phyloP scores from a whole-genome alignment of 2,113 vertebrate species.

The Xenopus laevis region DNA sequence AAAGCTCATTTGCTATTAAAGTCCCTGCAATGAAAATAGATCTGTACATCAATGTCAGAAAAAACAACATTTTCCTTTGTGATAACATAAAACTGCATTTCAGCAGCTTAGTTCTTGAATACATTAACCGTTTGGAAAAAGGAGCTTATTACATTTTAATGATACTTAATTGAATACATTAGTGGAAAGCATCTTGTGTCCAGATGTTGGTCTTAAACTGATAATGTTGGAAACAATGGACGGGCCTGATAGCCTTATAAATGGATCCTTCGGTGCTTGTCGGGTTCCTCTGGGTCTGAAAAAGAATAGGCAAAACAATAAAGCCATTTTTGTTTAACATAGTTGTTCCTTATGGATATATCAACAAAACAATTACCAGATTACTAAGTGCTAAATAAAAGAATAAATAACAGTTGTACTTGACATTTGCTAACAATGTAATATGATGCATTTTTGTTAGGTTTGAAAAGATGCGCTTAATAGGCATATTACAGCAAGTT shows the following conservation, averaged over 20 bases:
- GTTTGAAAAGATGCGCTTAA: no score
- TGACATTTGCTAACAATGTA: neutral
- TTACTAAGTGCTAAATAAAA: neutral
- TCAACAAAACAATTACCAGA: neutral
- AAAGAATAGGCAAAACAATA: conserved; percentile 51
- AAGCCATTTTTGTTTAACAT: conserved; percentile 20
- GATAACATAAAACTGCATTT: conserved; percentile 44
- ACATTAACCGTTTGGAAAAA: conserved; percentile 45
- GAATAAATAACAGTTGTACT: neutral
- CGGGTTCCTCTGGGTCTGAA: conserved; percentile 72
- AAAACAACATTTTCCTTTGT: conserved; percentile 22
- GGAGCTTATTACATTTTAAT: conserved; percentile 51
- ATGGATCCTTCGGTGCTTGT: conserved; percentile 70
- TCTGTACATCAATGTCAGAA: conserved; percentile 45
- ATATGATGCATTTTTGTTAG: neutral
- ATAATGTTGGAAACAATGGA: conserved; percentile 64
- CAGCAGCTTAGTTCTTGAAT: conserved; percentile 43
- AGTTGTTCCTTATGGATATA: neutral
- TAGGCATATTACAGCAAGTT: no score
- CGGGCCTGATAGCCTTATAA: conserved; percentile 66
- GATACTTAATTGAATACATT: conserved; percentile 53
- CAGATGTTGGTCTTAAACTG: conserved; percentile 61
- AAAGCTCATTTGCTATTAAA: conserved; percentile 31
- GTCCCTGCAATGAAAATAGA: conserved; percentile 45
- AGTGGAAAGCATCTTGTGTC: conserved; percentile 50